Evolutionary conservation across 2,888 invertebrate species (phyloP).

Genomic region (Acronicta psi): DNA sequence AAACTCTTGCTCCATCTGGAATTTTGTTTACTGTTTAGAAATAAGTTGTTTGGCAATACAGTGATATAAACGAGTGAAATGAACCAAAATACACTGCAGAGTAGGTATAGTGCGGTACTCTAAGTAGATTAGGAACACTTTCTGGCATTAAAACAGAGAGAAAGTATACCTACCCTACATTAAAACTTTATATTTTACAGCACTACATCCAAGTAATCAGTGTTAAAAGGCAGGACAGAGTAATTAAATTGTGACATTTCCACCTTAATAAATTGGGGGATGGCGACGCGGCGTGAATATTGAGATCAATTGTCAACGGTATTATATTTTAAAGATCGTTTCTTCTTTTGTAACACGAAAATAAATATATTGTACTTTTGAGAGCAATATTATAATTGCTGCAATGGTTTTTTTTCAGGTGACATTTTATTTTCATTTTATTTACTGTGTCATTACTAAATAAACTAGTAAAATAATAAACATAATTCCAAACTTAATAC

Average conservation of each 20-base stretch:
- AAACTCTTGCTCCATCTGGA: too few species aligned
- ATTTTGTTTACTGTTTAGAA: too few species aligned
- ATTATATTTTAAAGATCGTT: conserved; percentile 38
- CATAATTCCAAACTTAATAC: too few species aligned
- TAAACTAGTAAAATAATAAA: too few species aligned
- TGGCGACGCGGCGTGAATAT: conserved; percentile 53
- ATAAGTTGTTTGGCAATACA: too few species aligned
- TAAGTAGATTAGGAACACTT: too few species aligned
- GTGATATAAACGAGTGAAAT: too few species aligned
- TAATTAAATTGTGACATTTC: conserved; percentile 63
- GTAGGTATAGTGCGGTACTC: too few species aligned
- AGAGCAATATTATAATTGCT: conserved; percentile 4
- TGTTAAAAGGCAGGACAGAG: conserved; percentile 53
- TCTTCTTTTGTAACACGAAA: conserved; percentile 21
- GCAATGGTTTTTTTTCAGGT: conserved; percentile 16
- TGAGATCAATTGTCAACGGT: conserved; percentile 54
- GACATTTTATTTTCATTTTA: conserved; percentile 18
- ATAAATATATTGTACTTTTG: conserved; percentile 20
- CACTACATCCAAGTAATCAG: conserved; percentile 41
- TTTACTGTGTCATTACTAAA: background rate
- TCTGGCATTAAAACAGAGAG: too few species aligned
- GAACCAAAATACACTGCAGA: too few species aligned
- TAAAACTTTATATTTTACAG: conserved; percentile 26
- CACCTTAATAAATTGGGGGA: conserved; percentile 54
- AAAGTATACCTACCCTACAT: too few species aligned